These are phyloP conservation scores for Coturnix japonica DNA, from an alignment of 2,113 vertebrate genomes.

Conservation along the genomic window DNA sequence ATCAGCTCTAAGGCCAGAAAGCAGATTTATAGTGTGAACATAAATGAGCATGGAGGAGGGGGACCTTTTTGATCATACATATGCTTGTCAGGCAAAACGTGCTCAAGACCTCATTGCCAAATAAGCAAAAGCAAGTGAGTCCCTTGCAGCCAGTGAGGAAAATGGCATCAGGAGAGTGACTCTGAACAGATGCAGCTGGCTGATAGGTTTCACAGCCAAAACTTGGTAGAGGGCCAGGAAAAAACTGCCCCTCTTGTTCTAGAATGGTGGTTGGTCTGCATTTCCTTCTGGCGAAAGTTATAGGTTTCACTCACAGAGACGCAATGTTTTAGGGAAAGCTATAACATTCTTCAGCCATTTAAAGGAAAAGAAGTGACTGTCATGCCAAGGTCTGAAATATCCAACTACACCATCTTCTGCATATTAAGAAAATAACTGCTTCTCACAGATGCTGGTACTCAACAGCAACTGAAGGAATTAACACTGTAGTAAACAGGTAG, in stretches of 20 bases:
- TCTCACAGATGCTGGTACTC: not conserved
- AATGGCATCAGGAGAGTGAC: conserved; percentile 50
- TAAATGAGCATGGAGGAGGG: conserved; percentile 65
- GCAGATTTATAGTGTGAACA: conserved; percentile 77
- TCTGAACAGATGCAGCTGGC: not conserved
- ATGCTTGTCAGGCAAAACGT: conserved; percentile 77
- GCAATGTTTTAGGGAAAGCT: conserved; percentile 1
- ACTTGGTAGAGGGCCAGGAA: not conserved
- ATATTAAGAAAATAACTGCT: conserved; percentile 19
- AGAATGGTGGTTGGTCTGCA: not conserved
- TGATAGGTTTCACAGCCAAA: conserved; percentile 20
- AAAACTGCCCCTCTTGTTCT: not conserved
- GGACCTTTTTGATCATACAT: conserved; percentile 76
- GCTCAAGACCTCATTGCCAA: conserved; percentile 69
- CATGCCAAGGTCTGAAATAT: conserved; percentile 10
- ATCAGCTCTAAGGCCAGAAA: conserved; percentile 73
- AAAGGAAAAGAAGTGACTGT: not conserved
- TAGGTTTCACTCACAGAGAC: not conserved
- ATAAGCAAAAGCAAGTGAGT: conserved; percentile 49
- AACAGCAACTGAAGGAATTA: conserved; percentile 2
- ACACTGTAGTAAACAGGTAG: conserved; percentile 13
- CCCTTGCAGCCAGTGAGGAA: conserved; percentile 3
- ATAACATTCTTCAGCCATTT: conserved; percentile 22
- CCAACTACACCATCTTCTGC: not conserved
- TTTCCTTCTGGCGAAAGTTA: conserved; percentile 11